A percentile compares a stretch with the other conserved stretches of the same genome.
Conservation (phyloP, 2,113 vertebrate genomes). For the Saimiri boliviensis region DNA sequence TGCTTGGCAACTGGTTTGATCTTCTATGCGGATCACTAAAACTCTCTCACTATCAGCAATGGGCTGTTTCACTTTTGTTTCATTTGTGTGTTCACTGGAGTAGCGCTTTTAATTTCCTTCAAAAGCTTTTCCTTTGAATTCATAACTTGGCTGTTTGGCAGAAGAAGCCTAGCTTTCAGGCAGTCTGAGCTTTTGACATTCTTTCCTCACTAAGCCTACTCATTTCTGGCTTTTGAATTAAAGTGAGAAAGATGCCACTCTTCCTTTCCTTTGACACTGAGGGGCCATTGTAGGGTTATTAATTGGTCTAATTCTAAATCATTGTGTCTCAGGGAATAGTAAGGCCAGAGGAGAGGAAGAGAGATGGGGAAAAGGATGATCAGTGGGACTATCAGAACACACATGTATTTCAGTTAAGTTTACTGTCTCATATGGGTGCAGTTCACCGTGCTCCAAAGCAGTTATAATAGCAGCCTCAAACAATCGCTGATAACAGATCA, state of each 20-base stretch:
- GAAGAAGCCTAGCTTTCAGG: background rate
- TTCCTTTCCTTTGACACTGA: background rate
- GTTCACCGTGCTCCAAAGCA: background rate
- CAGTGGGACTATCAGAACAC: background rate
- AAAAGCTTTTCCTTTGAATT: background rate
- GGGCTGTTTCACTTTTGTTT: background rate
- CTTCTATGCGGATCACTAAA: background rate
- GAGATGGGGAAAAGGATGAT: background rate
- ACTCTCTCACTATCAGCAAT: background rate
- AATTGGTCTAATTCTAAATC: background rate
- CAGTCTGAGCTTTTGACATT: background rate
- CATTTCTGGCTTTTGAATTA: background rate
- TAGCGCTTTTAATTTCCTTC: background rate
- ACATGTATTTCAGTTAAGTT: background rate
- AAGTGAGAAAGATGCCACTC: background rate
- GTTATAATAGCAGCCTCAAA: background rate
- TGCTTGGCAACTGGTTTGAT: background rate
- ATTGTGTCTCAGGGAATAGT: background rate
- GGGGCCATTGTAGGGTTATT: background rate
- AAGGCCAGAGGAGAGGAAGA: background rate
- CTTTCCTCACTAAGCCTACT: background rate
- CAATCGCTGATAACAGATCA: background rate
- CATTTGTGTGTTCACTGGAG: background rate
- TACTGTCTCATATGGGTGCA: background rate
- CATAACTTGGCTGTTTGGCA: background rate